phyloP scores from a whole-genome alignment of 2,888 invertebrate species.

The Tuta absoluta region DNA sequence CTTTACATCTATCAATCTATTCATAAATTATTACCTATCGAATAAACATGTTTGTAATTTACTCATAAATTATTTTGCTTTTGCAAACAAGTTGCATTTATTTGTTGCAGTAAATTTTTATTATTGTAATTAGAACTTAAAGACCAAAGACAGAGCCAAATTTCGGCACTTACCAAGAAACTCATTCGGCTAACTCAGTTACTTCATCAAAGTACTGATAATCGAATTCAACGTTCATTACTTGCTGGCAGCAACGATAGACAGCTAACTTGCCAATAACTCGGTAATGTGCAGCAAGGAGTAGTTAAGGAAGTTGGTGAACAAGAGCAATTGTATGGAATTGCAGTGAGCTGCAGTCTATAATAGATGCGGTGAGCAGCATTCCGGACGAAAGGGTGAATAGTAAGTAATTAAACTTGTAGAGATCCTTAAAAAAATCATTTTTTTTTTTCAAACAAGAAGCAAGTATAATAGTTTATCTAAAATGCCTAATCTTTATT shows the following conservation, averaged over 20 bases:
- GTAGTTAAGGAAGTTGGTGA: constrained; percentile 2
- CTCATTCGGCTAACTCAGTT: background rate
- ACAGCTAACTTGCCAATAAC: constrained; percentile 13
- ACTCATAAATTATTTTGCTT: too few species aligned
- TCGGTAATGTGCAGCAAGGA: constrained; percentile 16
- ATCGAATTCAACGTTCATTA: constrained; percentile 10
- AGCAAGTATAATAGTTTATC: too few species aligned
- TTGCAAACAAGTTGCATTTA: too few species aligned
- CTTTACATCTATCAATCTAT: too few species aligned
- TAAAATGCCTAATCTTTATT: too few species aligned
- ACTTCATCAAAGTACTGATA: constrained; percentile 5
- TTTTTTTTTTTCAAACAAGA: too few species aligned
- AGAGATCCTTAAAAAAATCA: too few species aligned
- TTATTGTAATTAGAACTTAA: background rate
- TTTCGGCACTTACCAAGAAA: background rate
- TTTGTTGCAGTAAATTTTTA: too few species aligned
- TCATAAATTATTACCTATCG: too few species aligned
- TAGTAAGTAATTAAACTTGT: too few species aligned
- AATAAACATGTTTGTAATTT: too few species aligned
- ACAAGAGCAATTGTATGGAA: constrained; percentile 5
- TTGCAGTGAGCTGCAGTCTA: background rate
- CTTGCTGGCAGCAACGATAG: background rate
- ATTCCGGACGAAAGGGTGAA: too few species aligned
- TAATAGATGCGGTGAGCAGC: background rate
- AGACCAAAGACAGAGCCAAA: background rate